These are phyloP conservation scores for Gnathonemus longibarbis DNA, from an alignment of 2,113 vertebrate genomes.

Conservation along the genomic window DNA sequence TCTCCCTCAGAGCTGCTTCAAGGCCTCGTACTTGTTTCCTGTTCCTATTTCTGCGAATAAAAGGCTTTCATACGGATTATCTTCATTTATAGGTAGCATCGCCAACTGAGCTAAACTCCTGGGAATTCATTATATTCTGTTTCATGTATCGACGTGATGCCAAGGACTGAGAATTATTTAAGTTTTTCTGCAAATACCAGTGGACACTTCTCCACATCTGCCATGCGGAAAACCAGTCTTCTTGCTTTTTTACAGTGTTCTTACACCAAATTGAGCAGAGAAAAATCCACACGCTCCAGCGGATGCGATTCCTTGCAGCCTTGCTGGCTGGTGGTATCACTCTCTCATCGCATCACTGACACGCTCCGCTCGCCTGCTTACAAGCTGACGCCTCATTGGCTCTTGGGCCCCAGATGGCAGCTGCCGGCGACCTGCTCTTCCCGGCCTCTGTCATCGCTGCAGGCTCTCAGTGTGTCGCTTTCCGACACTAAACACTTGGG, in stretches of 20 bases:
- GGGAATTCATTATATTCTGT: background rate
- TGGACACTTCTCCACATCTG: background rate
- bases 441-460: background rate
- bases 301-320: background rate
- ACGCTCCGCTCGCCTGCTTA: background rate
- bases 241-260: background rate
- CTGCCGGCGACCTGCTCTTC: background rate
- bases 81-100: background rate
- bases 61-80: background rate
- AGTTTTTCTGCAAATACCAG: background rate
- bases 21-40: background rate
- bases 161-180: background rate
- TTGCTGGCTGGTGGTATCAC: background rate
- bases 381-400: background rate
- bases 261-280: background rate
- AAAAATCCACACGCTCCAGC: background rate
- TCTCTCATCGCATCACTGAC: background rate
- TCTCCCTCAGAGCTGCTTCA: background rate
- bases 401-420: background rate
- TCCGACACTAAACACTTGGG: background rate
- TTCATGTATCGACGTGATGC: background rate
- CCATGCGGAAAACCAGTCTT: background rate
- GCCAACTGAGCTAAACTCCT: background rate
- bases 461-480: background rate
- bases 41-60: background rate